Evolutionary conservation across 2,888 invertebrate species (phyloP).

Genomic region (Hypena proboscidalis): DNA sequence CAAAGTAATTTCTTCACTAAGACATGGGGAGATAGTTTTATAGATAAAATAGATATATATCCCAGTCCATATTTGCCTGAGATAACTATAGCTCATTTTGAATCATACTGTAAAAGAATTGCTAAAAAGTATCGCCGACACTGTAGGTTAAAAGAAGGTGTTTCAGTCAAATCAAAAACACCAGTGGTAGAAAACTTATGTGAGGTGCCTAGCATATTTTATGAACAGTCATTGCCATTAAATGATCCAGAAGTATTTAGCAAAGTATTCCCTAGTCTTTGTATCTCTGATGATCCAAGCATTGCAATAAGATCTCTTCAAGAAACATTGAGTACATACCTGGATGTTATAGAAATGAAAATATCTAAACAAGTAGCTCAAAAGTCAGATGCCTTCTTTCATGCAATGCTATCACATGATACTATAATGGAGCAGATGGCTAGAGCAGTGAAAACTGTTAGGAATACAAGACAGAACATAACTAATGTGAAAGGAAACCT

Average conservation of each 20-base stretch:
- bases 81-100: conserved; percentile 93
- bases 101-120: conserved; percentile 93
- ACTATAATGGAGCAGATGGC: conserved; percentile 98
- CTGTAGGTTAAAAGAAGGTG: conserved; percentile 80
- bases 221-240: conserved; percentile 91
- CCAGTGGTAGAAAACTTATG: conserved; percentile 83
- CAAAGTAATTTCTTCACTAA: conserved; percentile 97
- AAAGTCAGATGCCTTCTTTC: conserved; percentile 98
- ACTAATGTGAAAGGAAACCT: conserved; percentile 91
- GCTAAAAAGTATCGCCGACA: conserved; percentile 88
- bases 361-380: conserved; percentile 97
- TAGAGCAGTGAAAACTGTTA: conserved; percentile 91
- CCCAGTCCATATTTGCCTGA: conserved; percentile 93
- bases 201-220: conserved; percentile 94
- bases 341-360: conserved; percentile 97
- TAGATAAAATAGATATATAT: conserved; percentile 91
- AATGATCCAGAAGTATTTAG: conserved; percentile 93
- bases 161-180: conserved; percentile 69
- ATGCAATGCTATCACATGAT: conserved; percentile 99
- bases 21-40: conserved; percentile 98
- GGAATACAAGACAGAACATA: conserved; percentile 90
- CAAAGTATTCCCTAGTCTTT: conserved; percentile 91
- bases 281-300: conserved; percentile 84
- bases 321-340: conserved; percentile 96
- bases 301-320: conserved; percentile 90